Percentiles rank a stretch among this genome's conserved stretches.
These are phyloP conservation scores for Gephyroberyx darwinii DNA, from an alignment of 2,797 vertebrate genomes.

Conservation along the genomic window DNA sequence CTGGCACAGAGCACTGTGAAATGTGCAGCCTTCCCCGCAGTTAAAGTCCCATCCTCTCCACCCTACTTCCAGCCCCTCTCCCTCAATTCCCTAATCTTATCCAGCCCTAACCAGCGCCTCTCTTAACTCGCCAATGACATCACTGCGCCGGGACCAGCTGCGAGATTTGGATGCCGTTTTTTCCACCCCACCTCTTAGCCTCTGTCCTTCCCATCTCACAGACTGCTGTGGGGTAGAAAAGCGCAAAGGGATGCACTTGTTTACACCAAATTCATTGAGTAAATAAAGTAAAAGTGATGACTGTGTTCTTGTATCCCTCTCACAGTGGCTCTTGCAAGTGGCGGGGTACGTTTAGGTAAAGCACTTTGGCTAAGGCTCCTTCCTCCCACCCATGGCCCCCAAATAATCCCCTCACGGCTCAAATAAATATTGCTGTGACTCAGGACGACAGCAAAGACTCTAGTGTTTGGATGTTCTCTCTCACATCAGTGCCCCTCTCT, in stretches of 20 bases:
- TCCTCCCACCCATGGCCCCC: background rate
- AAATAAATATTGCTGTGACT: conserved; percentile 57
- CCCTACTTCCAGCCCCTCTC: conserved; percentile 3
- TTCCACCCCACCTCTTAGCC: conserved; percentile 19
- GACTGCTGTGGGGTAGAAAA: conserved; percentile 51
- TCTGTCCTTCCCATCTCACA: conserved; percentile 44
- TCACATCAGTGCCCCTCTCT: conserved; percentile 55
- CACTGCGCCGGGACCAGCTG: conserved; percentile 67
- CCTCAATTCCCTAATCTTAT: conserved; percentile 14
- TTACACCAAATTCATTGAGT: conserved; percentile 53
- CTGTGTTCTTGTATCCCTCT: conserved; percentile 41
- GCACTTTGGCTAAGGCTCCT: conserved; percentile 64
- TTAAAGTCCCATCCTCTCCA: conserved; percentile 72
- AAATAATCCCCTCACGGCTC: conserved; percentile 31
- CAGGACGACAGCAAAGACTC: conserved; percentile 67
- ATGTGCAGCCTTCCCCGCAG: conserved; percentile 97
- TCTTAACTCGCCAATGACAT: conserved; percentile 36
- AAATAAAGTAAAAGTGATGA: conserved; percentile 48
- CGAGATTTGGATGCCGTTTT: conserved; percentile 43
- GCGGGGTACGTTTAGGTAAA: conserved; percentile 51
- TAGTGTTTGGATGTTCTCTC: conserved; percentile 52
- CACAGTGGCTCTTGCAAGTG: conserved; percentile 30
- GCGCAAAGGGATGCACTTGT: conserved; percentile 42
- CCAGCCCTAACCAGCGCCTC: conserved; percentile 20
- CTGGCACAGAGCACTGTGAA: conserved; percentile 96